Base-by-base conservation (phyloP, 2,113 vertebrate species). In the Tyrannus savana region DNA sequence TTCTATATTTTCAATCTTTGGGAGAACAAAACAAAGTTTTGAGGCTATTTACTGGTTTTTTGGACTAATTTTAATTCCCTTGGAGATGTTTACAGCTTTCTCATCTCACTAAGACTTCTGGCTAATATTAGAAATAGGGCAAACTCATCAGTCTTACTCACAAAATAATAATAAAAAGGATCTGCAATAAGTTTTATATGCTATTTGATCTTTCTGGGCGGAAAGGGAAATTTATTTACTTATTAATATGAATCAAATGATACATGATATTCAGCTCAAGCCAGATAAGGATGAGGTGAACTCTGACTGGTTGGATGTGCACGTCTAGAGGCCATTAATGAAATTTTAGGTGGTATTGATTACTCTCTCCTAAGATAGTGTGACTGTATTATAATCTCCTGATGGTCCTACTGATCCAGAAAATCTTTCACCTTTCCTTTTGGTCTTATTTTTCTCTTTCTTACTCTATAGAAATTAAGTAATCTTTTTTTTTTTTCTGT, bases 401-500 rank as follows among this genome's bases (percentile, higher is more conserved):
- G 12, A 25, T 71, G 14, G 4, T 66, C 15, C 13, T 82, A 9
- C 15, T 31, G 10, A 50, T 63, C 4, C 11, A 58, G 35, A 12
- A 27, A 14, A 42, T 64, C 4, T 46, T 56, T 76, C 5, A 3
- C 10, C 16, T 81, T 62, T 55, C 25, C 7, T 7, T 63, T 49
- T 63, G 30, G 4, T 21, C 2, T 25, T 30, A 16, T 49, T 50
- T 39, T 55, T 3, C 30, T 86, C 12, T 53, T 46, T 7, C 7
- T 3, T 68, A 2, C 5, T 71, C 39, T 6, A 22, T 13, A 62
- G 21, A 42, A 68, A 52, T 46, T 1, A 33, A 68, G 4, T 11
- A 1, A 4, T 80, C n/a, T n/a, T n/a, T 1, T 7, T 8, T 13
- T 50, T 39, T 44, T 67, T 63, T 13, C 13, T 2, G 0, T 17